Percentiles rank a stretch among this genome's conserved stretches.
These are phyloP conservation scores for Gallirallus australis DNA, from an alignment of 2,797 vertebrate species.

Conservation along the genomic window DNA sequence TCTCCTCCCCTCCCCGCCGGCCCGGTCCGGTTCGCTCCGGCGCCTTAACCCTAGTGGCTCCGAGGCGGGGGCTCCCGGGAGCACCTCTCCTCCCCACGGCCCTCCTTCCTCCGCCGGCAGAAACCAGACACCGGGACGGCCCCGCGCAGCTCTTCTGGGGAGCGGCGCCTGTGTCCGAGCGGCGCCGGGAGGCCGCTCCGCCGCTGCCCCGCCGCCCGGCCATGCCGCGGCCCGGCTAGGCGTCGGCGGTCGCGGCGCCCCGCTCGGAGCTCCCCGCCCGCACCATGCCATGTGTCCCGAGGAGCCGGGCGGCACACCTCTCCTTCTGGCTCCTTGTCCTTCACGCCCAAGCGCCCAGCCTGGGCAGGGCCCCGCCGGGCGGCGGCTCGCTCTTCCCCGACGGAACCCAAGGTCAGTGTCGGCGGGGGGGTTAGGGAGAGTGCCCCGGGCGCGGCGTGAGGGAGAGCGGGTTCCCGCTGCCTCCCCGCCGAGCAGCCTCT, in stretches of 20 bases:
- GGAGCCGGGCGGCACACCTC: constrained; percentile 75
- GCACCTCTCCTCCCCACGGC: not conserved
- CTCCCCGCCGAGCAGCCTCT: not conserved
- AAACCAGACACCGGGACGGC: constrained; percentile 70
- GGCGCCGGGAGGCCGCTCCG: not conserved
- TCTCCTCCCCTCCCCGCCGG: not conserved
- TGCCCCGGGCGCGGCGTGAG: not conserved
- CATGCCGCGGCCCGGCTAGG: constrained; percentile 33
- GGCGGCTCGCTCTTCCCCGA: constrained; percentile 79
- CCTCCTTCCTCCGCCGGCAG: constrained; percentile 58
- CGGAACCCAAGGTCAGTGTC: constrained; percentile 88
- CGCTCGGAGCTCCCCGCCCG: constrained; percentile 56
- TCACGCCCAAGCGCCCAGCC: constrained; percentile 78
- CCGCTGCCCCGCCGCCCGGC: constrained; percentile 73
- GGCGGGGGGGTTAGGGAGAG: not conserved
- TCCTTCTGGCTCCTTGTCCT: constrained; percentile 81
- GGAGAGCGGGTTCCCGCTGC: not conserved
- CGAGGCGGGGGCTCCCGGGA: not conserved
- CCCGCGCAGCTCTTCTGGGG: not conserved
- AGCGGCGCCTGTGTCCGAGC: not conserved
- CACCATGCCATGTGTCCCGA: constrained; percentile 88
- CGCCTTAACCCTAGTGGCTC: not conserved
- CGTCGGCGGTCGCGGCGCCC: not conserved
- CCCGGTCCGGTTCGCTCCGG: not conserved
- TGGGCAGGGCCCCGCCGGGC: constrained; percentile 71